Evolutionary conservation across 1,140 invertebrate genomes (phyloP), one percentile per base, ranked within the genome.

Genomic region (Cotesia chilonis): DNA sequence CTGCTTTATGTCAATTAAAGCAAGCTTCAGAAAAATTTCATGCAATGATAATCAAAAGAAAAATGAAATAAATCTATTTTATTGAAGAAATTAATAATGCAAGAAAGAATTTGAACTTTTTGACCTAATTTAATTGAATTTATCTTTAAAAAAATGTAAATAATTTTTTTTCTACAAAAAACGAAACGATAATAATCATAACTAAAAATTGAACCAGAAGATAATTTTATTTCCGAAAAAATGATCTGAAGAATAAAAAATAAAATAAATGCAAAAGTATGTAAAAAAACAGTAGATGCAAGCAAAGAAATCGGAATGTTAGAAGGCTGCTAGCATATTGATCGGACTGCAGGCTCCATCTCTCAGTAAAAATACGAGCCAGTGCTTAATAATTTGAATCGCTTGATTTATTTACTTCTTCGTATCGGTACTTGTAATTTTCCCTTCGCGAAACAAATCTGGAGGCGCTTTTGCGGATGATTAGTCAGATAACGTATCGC

Each of bases 301-400:
- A 83, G 81, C 81, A 81, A 80, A 76, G 72, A 79, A 80, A 81
- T 80, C 70, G 77, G 77, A 77, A 77, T 73, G 76, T 81, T 82
- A 81, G 79, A 77, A 76, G 77, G 78, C 77, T 72, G 77, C 77
- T 76, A 73, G 76, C 67, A 72, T 83, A 83, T 82, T 83, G 82
- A 83, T 83, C 81, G 79, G 74, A 73, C 73, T 73, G 75, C 77
- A 75, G 65, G 75, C 66, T 72, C 74, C 74, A 69, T 64, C 72
- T 70, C 28, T 60, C 66, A 47, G 54, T 61, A 60, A 73, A 74
- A 76, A 68, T 73, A 70, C 70, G 70, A 66, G 64, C 73, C 4
- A 36, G 14, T 20, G n/a, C 4, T 35, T 14, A 0, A 41, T 52
- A 12, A 52, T 64, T 35, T 65, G n/a, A 35, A 67, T 66, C 7